Evolutionary conservation across 2,113 vertebrate species (phyloP).

Genomic region (Hemichromis elongatus): DNA sequence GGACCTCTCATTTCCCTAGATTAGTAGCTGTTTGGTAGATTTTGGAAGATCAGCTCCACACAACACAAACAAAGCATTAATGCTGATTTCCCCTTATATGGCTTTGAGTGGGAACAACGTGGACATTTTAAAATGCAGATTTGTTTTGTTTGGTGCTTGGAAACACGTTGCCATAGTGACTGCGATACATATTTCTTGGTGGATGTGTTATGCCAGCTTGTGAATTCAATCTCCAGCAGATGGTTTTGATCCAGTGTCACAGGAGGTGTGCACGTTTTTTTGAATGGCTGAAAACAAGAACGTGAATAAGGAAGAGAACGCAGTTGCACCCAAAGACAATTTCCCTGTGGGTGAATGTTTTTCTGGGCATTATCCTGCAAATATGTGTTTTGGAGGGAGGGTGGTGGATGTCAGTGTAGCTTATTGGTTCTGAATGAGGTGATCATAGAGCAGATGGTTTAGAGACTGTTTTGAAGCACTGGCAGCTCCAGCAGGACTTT

Average conservation of each 20-base stretch:
- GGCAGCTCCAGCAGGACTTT: slow-evolving; percentile 15
- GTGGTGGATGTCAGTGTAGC: not conserved
- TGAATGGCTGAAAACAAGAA: not conserved
- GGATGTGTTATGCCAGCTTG: not conserved
- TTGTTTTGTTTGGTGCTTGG: slow-evolving; percentile 18
- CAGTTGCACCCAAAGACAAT: not conserved
- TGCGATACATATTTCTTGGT: not conserved
- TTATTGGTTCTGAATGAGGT: not conserved
- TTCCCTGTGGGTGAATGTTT: not conserved
- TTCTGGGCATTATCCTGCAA: not conserved
- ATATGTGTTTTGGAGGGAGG: not conserved
- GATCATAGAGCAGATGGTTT: slow-evolving; percentile 12
- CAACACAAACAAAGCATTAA: slow-evolving; percentile 30
- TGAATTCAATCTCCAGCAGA: slow-evolving; percentile 7
- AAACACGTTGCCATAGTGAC: slow-evolving; percentile 35
- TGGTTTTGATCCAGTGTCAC: slow-evolving; percentile 2
- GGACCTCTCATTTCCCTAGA: slow-evolving; percentile 1
- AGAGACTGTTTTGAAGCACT: not conserved
- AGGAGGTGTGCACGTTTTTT: not conserved
- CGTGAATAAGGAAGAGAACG: not conserved
- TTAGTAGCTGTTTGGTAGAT: slow-evolving; percentile 7
- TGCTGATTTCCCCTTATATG: slow-evolving; percentile 7
- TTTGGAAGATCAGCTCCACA: not conserved
- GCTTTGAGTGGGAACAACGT: not conserved
- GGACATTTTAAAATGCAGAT: not conserved